A percentile compares a stretch with the other conserved stretches of the same genome.
These are phyloP conservation scores for Lepeophtheirus nordmannii DNA, from an alignment of 2,888 invertebrate genomes.

Conservation along the genomic window DNA sequence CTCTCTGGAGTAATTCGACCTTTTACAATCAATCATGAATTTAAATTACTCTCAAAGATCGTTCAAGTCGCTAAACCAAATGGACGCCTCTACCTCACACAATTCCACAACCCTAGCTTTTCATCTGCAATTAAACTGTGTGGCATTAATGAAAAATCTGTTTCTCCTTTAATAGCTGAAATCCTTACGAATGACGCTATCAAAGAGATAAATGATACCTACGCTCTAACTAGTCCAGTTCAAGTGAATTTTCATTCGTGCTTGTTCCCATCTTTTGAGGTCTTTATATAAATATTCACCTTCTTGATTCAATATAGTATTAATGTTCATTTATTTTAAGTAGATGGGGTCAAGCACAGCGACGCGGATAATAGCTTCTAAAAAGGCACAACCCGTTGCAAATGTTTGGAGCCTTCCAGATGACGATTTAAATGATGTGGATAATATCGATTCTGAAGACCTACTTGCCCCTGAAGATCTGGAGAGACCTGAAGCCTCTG, in stretches of 20 bases:
- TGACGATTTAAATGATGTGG: conserved; percentile 51
- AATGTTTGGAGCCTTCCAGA: conserved; percentile 62
- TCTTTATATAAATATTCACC: conserved; percentile 30
- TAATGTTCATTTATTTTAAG: background rate
- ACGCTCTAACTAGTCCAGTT: too few species aligned
- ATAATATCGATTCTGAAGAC: conserved; percentile 68
- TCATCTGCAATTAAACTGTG: conserved; percentile 1
- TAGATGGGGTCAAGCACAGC: background rate
- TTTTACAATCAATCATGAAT: conserved; percentile 36
- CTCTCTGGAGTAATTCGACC: conserved; percentile 42
- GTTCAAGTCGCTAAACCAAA: conserved; percentile 31
- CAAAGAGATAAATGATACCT: too few species aligned
- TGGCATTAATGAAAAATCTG: background rate
- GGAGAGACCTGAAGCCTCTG: conserved; percentile 64
- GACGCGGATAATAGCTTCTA: too few species aligned
- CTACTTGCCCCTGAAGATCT: conserved; percentile 78
- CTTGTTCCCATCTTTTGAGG: conserved; percentile 1
- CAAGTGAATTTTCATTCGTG: conserved; percentile 33
- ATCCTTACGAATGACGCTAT: background rate
- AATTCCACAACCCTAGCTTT: conserved; percentile 5
- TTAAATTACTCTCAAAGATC: conserved; percentile 41
- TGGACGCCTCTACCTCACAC: conserved; percentile 26
- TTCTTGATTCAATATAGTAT: background rate
- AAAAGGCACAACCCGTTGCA: conserved; percentile 26
- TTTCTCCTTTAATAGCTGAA: background rate